These are phyloP conservation scores for Portunus trituberculatus DNA, from an alignment of 1,140 invertebrate species.

Conservation along the genomic window DNA sequence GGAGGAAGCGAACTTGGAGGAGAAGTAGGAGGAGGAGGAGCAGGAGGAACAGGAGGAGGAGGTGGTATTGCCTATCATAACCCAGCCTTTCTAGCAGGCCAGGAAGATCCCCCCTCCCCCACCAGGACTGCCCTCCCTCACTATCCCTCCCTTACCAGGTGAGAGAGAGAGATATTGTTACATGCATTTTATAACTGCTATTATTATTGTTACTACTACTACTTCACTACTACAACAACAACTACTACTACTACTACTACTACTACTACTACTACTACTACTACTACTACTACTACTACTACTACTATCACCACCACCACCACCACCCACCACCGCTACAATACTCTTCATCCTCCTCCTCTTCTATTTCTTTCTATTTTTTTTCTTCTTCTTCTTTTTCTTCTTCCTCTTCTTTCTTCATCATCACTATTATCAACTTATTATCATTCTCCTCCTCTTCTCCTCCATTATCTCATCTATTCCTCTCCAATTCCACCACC, in stretches of 20 bases:
- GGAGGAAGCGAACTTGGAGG: background rate
- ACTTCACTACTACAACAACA: background rate
- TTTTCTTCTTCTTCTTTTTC: background rate
- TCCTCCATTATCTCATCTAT: background rate
- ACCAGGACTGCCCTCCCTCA: background rate
- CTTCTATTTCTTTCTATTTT: background rate
- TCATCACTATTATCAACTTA: background rate
- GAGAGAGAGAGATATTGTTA: background rate
- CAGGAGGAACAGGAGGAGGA: background rate
- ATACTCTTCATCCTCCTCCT: background rate
- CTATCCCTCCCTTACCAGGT: background rate
- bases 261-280: no score
- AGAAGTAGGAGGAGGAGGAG: background rate
- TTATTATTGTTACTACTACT: background rate
- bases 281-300: no score
- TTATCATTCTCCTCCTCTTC: background rate
- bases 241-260: background rate
- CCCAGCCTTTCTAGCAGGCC: conserved; percentile 33
- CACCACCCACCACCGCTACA: background rate
- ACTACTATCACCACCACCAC: no score
- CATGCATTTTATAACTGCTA: background rate
- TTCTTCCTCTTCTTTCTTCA: background rate
- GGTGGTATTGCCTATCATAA: conserved; percentile 43
- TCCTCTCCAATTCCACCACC: background rate
- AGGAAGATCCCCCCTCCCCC: background rate